Evolutionary conservation across 2,797 vertebrate genomes (phyloP).

Genomic region (Poecile montanus): DNA sequence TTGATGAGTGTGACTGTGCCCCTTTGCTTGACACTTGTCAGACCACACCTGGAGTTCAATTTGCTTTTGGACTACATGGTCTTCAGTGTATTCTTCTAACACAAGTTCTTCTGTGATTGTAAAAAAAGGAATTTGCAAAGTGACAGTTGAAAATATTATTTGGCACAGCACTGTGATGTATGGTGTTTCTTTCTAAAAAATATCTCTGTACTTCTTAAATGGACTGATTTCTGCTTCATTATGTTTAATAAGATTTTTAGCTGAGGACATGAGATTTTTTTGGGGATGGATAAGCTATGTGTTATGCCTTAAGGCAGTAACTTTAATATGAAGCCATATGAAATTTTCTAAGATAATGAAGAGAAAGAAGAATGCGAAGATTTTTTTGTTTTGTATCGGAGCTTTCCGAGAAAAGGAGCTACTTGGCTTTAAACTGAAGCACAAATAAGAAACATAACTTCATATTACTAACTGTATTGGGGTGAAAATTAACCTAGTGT

Average conservation of each 20-base stretch:
- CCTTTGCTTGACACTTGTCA: not conserved
- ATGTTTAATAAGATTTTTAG: not conserved
- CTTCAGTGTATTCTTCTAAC: not conserved
- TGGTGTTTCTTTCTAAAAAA: not conserved
- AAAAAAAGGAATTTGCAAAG: not conserved
- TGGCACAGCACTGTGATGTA: fast-evolving
- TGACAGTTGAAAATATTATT: not conserved
- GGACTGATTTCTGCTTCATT: conserved; percentile 6
- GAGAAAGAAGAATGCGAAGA: not conserved
- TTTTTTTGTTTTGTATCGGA: not conserved
- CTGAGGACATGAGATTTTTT: not conserved
- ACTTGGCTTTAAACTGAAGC: not conserved
- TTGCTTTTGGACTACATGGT: not conserved
- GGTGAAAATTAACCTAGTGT: not conserved
- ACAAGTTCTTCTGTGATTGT: not conserved
- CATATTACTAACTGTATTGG: not conserved
- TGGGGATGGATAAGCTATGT: not conserved
- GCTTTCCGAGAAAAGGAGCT: not conserved
- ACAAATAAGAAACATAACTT: not conserved
- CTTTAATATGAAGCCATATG: not conserved
- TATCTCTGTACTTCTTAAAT: not conserved
- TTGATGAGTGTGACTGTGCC: not conserved
- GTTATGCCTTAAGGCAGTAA: not conserved
- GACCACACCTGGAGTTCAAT: not conserved
- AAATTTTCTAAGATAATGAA: not conserved